Conservation (phyloP, 37 sponge, comb jelly and placozoan genomes). For the Crambe crambe region DNA sequence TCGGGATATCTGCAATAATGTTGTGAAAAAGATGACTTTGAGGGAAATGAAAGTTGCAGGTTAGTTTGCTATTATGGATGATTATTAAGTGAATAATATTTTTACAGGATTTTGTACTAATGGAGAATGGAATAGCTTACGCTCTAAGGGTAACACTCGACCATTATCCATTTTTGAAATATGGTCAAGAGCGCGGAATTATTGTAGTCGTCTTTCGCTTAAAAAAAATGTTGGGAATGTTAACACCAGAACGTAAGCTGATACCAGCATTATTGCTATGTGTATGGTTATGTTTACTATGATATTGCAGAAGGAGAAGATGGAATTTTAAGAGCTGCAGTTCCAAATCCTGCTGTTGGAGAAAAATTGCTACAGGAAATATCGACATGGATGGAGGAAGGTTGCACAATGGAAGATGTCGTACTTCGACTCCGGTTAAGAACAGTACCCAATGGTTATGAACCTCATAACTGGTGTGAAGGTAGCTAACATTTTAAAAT, state of each 20-base stretch:
- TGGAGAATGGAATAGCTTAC: too few species aligned
- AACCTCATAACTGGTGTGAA: slow-evolving; percentile 2
- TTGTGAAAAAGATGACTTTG: too few species aligned
- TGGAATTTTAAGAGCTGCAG: background rate
- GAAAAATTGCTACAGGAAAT: background rate
- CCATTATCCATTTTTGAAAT: too few species aligned
- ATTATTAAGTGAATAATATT: too few species aligned
- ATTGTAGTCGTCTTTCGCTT: background rate
- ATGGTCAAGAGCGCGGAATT: too few species aligned
- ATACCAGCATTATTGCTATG: background rate
- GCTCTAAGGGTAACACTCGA: too few species aligned
- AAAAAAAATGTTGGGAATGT: slow-evolving; percentile 11
- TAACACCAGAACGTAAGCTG: background rate
- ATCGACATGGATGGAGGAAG: slow-evolving; percentile 11
- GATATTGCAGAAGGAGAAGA: background rate
- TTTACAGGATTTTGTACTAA: too few species aligned
- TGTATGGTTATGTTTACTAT: background rate
- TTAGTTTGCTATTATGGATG: too few species aligned
- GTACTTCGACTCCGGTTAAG: background rate
- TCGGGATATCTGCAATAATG: too few species aligned
- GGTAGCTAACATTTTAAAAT: background rate
- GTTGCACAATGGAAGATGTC: slow-evolving; percentile 2
- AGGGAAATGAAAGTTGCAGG: too few species aligned
- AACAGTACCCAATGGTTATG: slow-evolving; percentile 5
- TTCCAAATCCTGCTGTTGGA: slow-evolving; percentile 6